Base-by-base conservation (phyloP, 2,113 vertebrate species). In the Pterocles burchelli region DNA sequence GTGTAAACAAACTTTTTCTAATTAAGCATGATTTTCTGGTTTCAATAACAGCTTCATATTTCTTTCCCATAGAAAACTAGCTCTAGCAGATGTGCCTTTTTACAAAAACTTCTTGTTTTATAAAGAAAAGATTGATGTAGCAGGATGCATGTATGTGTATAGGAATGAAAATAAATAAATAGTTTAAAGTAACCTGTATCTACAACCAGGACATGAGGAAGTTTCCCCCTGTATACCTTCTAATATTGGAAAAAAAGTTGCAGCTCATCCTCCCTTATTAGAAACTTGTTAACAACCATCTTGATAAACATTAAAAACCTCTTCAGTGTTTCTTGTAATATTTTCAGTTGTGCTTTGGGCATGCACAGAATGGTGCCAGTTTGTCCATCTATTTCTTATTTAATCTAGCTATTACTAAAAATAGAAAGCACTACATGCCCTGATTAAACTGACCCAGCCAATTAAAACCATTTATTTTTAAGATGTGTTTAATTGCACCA, bases 141-240 rank as follows among this genome's bases (percentile, higher is more conserved):
- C 2, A 1, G 7, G 15, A 11, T 83, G 28, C 4, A 63, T 43
- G 5, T 43, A 22, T 3, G 0, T 33, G 28, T 10, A 4, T 41
- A 33, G 5, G 18, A n/a, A 31, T 26, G 1, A 65, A 83, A 61
- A 78, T 4, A 83, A 85, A 55, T 12, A 55, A 49, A n/a, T 29
- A n/a, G 5, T 4, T 67, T 72, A 41, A 28, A 82, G 73, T n/a
- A 51, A 29, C 13, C 10, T 36, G 3, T 25, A 9, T 48, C 41
- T 70, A 46, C 73, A 92, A 36, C 3, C 7, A 54, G 9, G 5
- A 17, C 18, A 34, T 18, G 5, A 24, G 4, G 15, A 66, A 43
- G 4, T 51, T 63, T 26, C 67, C 19, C 72, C 3, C 14, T 29
- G 72, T 78, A 22, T 78, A 8, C 3, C 5, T 54, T 55, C 34